These are phyloP conservation scores for Drosophila anceps DNA, from an alignment of 2,888 invertebrate species.

Conservation along the genomic window DNA sequence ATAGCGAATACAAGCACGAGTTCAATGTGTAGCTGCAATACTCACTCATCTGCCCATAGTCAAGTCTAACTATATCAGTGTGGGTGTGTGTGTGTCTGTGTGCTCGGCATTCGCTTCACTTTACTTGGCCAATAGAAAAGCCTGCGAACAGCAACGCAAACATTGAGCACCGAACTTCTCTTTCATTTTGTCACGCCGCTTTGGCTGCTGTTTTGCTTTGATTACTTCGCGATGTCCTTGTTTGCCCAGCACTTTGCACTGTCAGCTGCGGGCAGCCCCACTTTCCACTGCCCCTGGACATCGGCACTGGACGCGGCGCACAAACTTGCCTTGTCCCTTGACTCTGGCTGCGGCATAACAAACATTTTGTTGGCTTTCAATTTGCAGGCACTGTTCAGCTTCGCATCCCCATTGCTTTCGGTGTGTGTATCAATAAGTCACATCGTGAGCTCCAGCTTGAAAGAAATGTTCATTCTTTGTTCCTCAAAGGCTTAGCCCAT, in stretches of 20 bases:
- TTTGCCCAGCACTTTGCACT: slow-evolving; percentile 62
- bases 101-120: slow-evolving; percentile 6
- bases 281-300: background rate
- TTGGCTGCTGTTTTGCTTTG: slow-evolving; percentile 46
- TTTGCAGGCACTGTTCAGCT: slow-evolving; percentile 8
- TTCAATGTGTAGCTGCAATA: slow-evolving; percentile 48
- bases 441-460: background rate
- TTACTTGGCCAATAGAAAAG: slow-evolving; percentile 42
- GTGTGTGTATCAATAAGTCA: slow-evolving; percentile 6
- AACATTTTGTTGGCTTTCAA: slow-evolving; percentile 40
- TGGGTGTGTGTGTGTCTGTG: background rate
- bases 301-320: background rate
- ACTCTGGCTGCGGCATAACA: slow-evolving; percentile 24
- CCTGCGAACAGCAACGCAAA: slow-evolving; percentile 44
- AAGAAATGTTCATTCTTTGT: background rate
- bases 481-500: background rate
- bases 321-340: slow-evolving; percentile 6
- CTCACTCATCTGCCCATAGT: background rate
- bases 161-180: slow-evolving; percentile 23
- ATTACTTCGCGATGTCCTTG: slow-evolving; percentile 60
- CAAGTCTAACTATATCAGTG: background rate
- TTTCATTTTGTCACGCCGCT: slow-evolving; percentile 19
- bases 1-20: slow-evolving; percentile 26
- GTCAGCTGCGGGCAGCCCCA: slow-evolving; percentile 5
- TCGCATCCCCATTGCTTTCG: background rate